These are phyloP conservation scores for Altica lythri DNA, from an alignment of 2,888 invertebrate genomes.

Conservation along the genomic window DNA sequence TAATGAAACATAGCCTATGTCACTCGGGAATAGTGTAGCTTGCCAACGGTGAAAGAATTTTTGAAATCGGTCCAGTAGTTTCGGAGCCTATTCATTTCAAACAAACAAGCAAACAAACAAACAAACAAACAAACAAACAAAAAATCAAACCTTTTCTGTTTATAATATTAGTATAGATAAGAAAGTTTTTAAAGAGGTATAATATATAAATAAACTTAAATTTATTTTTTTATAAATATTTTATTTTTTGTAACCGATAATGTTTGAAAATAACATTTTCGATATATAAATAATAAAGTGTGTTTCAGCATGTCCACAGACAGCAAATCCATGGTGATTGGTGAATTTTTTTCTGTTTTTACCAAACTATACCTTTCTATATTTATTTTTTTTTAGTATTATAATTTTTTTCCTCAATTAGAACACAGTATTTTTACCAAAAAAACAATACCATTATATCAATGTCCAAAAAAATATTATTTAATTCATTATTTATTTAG, in stretches of 20 bases:
- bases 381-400: conserved; percentile 44
- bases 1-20: no score
- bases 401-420: no score
- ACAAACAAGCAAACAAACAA: no score
- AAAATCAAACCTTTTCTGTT: no score
- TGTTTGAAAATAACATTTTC: conserved; percentile 55
- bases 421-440: conserved; percentile 40
- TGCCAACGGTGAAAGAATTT: no score
- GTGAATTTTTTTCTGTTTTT: conserved; percentile 41
- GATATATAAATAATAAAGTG: conserved; percentile 54
- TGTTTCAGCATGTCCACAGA: conserved; percentile 42
- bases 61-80: no score
- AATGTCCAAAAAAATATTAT: conserved; percentile 31
- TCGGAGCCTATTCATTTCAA: no score
- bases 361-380: conserved; percentile 50
- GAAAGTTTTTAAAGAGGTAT: no score
- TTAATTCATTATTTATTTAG: conserved; percentile 30
- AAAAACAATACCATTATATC: conserved; percentile 40
- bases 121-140: no score
- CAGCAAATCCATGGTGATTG: conserved; percentile 43
- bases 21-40: no score
- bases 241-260: conserved; percentile 56
- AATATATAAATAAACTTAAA: no score
- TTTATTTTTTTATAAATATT: conserved; percentile 56
- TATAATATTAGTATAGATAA: no score